Evolutionary conservation across 2,888 invertebrate species (phyloP).

Genomic region (Melanotus villosus): DNA sequence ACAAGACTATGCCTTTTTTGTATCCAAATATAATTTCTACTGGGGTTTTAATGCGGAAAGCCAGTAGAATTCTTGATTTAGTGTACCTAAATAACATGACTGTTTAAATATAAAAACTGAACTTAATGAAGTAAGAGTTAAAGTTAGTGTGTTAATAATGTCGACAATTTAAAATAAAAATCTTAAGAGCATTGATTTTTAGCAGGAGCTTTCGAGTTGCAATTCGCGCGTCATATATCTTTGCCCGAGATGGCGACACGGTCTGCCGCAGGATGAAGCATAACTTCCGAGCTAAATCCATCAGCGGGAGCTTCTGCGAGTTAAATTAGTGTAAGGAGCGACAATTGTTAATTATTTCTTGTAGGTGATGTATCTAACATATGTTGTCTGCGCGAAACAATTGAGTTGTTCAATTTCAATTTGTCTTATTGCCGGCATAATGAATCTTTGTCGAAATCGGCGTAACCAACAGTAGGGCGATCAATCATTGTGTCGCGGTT

Average conservation of each 20-base stretch:
- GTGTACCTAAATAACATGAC: no score
- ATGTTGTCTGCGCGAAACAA: constrained; percentile 42
- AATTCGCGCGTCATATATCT: constrained; percentile 51
- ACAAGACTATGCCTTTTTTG: no score
- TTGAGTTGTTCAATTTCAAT: constrained; percentile 54
- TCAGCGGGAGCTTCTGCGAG: constrained; percentile 42
- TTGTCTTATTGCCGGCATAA: constrained; percentile 56
- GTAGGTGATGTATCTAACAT: constrained; percentile 48
- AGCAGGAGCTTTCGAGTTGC: constrained; percentile 32
- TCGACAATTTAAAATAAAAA: no score
- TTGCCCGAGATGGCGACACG: constrained; percentile 45
- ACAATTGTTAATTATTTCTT: constrained; percentile 45
- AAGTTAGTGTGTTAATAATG: no score
- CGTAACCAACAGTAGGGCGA: constrained; percentile 53
- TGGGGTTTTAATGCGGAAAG: no score
- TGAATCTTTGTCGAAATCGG: constrained; percentile 53
- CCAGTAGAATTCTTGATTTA: no score
- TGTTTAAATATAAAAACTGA: no score
- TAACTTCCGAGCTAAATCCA: constrained; percentile 44
- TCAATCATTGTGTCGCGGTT: constrained; percentile 56
- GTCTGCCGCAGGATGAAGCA: constrained; percentile 42
- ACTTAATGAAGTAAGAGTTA: no score
- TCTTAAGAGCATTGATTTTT: constrained; percentile 18
- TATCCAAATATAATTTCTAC: no score
- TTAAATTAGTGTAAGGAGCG: constrained; percentile 41